Base-by-base conservation (phyloP, 2,113 vertebrate species). In the human region DNA sequence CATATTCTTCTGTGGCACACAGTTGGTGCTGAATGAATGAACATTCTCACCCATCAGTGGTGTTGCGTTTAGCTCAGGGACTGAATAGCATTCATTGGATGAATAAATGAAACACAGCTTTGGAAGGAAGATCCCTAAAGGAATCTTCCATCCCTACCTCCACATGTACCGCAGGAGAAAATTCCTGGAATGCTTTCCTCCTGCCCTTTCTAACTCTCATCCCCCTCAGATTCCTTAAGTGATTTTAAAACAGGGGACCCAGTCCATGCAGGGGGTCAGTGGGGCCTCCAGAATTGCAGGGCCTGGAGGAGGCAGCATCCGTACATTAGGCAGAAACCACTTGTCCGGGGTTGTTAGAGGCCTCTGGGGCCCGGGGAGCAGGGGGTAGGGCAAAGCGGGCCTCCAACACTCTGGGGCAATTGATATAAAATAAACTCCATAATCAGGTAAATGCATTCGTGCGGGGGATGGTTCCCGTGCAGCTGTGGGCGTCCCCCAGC, bases 381-480 rank as follows among this genome's bases (percentile, higher is more conserved):
- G 43, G 66, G 89, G 89, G 81, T 2, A 16, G 97, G 52, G 90
- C 0, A 0, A 23, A 59, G 61, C 98, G 98, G 98, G 98, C 98
- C 98, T 98, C 97, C 97, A 97, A 98, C 92, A 98, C 98, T 98
- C 98, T 98, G 98, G 98, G 98, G 98, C 98, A 98, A 99, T 99
- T 98, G 98, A 97, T 98, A 98, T 99, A 99, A 99, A 99, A 99
- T 99, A 99, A 99, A 99, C 99, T 99, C 98, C 98, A 99, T 99
- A 99, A 99, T 99, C 99, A 99, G 99, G 99, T 99, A 99, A 99
- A 99, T 99, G 99, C 99, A 98, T 97, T 98, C 97, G 96, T 98
- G 98, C 96, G 98, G 82, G 98, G 99, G 99, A 99, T 99, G 98
- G 99, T 99, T 99, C 99, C 99, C 98, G 98, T 99, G 99, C 99